phyloP scores from a whole-genome alignment of 2,888 invertebrate genomes.

The Falcaria lacertinaria region DNA sequence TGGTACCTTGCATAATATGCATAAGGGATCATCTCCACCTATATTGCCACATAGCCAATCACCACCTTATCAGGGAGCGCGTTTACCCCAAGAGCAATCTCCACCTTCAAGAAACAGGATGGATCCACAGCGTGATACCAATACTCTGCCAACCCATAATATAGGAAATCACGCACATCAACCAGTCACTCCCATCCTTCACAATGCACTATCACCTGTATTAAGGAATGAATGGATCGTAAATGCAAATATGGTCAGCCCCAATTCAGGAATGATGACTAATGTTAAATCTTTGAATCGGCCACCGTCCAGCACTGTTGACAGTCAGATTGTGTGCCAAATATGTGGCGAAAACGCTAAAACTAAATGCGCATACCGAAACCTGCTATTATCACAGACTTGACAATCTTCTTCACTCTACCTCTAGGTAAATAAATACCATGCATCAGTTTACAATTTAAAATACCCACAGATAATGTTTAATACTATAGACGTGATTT shows the following conservation, averaged over 20 bases:
- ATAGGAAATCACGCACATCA: not conserved
- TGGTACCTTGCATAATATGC: not conserved
- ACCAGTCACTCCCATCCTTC: not conserved
- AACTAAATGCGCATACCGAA: not conserved
- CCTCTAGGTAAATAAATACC: not conserved
- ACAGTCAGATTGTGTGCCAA: not conserved
- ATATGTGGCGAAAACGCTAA: not conserved
- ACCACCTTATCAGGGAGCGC: constrained; percentile 1
- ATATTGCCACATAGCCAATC: constrained; percentile 3
- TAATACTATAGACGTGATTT: too few relatives aligned
- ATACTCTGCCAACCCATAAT: too few relatives aligned
- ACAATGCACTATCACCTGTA: not conserved
- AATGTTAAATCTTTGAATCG: not conserved
- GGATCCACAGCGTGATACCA: not conserved
- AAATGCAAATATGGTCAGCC: not conserved
- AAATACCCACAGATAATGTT: too few relatives aligned
- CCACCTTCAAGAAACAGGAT: not conserved
- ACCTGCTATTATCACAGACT: not conserved
- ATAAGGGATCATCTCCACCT: not conserved
- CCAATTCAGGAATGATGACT: not conserved
- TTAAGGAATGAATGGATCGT: not conserved
- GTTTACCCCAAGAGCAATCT: not conserved
- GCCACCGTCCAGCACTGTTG: not conserved
- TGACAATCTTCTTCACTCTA: not conserved
- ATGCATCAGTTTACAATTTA: too few relatives aligned